Evolutionary conservation across 2,113 vertebrate species (phyloP), one percentile per base, ranked within the genome.

Genomic region (Dicerorhinus sumatrensis): DNA sequence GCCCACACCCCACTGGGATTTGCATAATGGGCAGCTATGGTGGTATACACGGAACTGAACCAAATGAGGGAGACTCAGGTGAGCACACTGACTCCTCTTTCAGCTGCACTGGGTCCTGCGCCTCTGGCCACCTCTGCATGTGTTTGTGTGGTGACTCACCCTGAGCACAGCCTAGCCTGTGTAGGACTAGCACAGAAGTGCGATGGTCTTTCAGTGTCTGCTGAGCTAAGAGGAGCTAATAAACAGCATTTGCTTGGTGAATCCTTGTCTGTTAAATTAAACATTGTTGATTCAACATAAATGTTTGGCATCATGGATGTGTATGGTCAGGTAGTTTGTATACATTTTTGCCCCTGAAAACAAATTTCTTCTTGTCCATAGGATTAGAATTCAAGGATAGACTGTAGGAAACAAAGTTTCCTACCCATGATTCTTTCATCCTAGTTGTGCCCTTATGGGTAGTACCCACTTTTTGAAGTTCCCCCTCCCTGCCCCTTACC

Each of bases 1-100:
- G 29, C 18, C 18, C 0, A 0, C 17, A 8, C 1, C 8, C 2
- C 9, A 4, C 11, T 0, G 42, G 4, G 21, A 1, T 33, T 12
- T 29, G 6, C 0, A 0, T 8, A 1, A 25, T 12, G 72, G 56
- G 18, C 4, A 23, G 54, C 6, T 1, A 0, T 2, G 23, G 21
- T 1, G 23, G 2, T 46, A 3, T 20, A 27, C 51, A 56, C 1
- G 56, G 23, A 56, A 3, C 4, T 25, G 36, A 18, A n/a, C 18
- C 46, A 36, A 4, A 31, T 0, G 8, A 2, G 62, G 65, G 42
- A 33, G 6, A 23, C 8, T 7, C 14, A 1, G 36, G n/a, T 23
- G 12, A 33, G 14, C 85, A 6, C 0, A 6, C 0, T 2, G 21
- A 76, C 10, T 25, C 31, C 80, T 79, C 54, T 21, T 17, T 42